Evolutionary conservation across 2,797 vertebrate species (phyloP), one percentile per base, ranked within the genome.

Genomic region (Poeciliopsis presidionis): DNA sequence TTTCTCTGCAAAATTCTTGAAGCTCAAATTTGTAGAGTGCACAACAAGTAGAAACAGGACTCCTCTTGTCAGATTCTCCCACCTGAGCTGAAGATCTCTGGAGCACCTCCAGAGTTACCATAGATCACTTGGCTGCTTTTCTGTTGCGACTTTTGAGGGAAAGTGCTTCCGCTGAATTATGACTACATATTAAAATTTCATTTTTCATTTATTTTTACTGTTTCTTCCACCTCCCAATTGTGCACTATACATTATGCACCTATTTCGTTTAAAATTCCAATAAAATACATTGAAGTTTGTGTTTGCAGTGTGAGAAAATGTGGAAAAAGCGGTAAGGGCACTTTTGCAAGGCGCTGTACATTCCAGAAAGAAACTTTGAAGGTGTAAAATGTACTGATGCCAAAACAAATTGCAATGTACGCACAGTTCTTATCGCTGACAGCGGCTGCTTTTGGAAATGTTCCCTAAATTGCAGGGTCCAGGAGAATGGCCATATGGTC

Each of bases 401-500:
- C 36, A 5, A 65, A 61, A 51, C 7, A 73, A 33, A 69, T 28
- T 28, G 49, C 9, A 43, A 69, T 41, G 46, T 59, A 47, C 73
- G 59, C 72, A 78, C 80, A 90, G 89, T 88, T 91, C 88, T 87
- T 81, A 76, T 84, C 84, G 81, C 84, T 41, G 74, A 86, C 78
- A 81, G 75, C 88, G 77, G 80, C 86, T 65, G 87, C 72, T 76
- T 90, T 93, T 94, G 91, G 92, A 94, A 84, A 77, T 39, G 79
- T 81, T 93, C 90, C 93, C 84, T 91, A 89, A 63, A 88, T 83
- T 82, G 74, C 76, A 85, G 79, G 90, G 92, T 93, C 89, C 88
- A 84, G 88, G 86, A 86, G 85, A 86, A 92, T 13, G 78, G 86
- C 92, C 94, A 95, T 93, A 93, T 93, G 93, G 94, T 90, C 92